Conservation (phyloP, 2,888 invertebrate species). For the Ommatoiulus sabulosus region DNA sequence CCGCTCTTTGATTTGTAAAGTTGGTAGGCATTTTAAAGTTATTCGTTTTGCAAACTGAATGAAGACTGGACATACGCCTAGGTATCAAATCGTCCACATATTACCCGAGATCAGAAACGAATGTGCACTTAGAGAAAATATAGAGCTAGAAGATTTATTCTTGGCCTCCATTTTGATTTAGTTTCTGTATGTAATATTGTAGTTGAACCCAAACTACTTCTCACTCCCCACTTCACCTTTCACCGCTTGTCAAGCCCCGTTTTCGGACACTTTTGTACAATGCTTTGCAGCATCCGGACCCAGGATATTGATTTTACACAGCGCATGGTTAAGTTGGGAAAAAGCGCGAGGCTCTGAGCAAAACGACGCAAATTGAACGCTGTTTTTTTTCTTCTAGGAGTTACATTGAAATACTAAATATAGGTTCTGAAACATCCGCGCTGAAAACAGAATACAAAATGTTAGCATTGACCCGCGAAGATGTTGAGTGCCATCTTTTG, state of each 20-base stretch:
- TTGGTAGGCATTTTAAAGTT: too few relatives aligned
- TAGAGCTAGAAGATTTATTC: too few relatives aligned
- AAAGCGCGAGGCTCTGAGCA: not conserved
- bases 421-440: not conserved
- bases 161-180: too few relatives aligned
- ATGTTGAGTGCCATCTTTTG: not conserved
- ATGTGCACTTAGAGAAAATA: too few relatives aligned
- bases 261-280: not conserved
- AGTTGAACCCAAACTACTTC: too few relatives aligned
- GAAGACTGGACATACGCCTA: too few relatives aligned
- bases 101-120: too few relatives aligned
- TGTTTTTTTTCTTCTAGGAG: not conserved
- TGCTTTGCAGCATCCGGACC: not conserved
- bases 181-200: too few relatives aligned
- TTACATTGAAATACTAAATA: not conserved
- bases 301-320: not conserved
- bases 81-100: too few relatives aligned
- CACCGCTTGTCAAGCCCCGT: not conserved
- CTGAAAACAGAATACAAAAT: not conserved
- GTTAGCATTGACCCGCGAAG: not conserved
- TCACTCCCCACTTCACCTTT: too few relatives aligned
- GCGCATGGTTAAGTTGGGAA: not conserved
- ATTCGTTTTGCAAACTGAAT: too few relatives aligned
- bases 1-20: too few relatives aligned
- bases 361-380: not conserved